A percentile compares a stretch with the other conserved stretches of the same genome.
phyloP scores from a whole-genome alignment of 2,113 vertebrate species.

The Cynocephalus volans region DNA sequence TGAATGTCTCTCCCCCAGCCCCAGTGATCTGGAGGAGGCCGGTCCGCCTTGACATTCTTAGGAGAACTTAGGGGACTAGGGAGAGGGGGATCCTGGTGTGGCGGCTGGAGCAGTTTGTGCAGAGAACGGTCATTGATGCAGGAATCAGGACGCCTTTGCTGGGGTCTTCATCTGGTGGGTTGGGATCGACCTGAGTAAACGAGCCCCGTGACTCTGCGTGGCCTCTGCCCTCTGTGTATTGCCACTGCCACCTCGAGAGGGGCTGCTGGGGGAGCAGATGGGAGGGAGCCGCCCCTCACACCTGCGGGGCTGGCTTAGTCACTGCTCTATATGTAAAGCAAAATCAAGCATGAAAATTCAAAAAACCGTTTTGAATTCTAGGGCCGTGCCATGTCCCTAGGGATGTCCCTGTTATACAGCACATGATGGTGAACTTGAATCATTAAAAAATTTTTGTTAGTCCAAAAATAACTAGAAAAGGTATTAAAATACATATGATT shows the following conservation, averaged over 20 bases:
- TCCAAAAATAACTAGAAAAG: background rate
- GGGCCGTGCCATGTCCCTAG: too few relatives aligned
- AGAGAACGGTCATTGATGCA: rapidly evolving
- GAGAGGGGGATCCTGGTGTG: background rate
- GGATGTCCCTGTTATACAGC: background rate
- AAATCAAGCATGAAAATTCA: background rate
- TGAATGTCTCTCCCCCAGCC: background rate
- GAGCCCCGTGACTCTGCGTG: background rate
- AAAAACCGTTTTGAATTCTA: background rate
- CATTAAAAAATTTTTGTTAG: background rate
- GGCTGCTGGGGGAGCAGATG: too few relatives aligned
- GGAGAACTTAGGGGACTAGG: background rate
- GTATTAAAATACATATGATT: rapidly evolving
- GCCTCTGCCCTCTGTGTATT: background rate
- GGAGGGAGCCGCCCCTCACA: background rate
- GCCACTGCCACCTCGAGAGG: background rate
- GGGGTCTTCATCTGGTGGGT: background rate
- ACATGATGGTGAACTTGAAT: rapidly evolving
- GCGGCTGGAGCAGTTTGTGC: background rate
- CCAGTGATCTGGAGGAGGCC: background rate
- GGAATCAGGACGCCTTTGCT: background rate
- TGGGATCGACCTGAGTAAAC: background rate
- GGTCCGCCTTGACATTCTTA: rapidly evolving
- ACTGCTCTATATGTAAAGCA: background rate
- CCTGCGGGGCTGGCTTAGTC: too few relatives aligned